Evolutionary conservation across 2,888 invertebrate species (phyloP), one percentile per base, ranked within the genome.

Genomic region (Diadromus collaris): DNA sequence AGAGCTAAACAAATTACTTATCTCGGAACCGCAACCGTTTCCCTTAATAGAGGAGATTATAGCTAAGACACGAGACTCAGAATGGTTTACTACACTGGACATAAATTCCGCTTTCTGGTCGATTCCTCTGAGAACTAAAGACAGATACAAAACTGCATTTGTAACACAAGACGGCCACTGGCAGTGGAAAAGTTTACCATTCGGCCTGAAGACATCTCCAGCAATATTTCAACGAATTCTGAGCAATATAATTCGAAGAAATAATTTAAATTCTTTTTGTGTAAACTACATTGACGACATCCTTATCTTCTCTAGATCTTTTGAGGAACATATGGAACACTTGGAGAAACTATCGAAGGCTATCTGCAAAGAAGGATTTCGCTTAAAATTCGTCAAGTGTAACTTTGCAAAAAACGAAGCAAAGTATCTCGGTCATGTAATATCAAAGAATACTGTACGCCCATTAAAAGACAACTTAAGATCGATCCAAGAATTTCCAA

Each of bases 31-130:
- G 0, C 78, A 83, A 78, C 83, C 81, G 5, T 80, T 83, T 60
- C 81, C 81, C n/a, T 29, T 68, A 60, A 82, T 82, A 41, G 76
- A 81, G 60, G 83, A 81, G 34, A 44, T 82, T 41, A 77, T 82
- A 71, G 69, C 69, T 21, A 82, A 83, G 51, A 78, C 80, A 38
- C 56, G 78, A 63, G 54, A 80, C 34, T 63, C 69, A 16, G 60
- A 74, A 67, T 82, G 61, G 68, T 82, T 82, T 21, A 64, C 80
- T 19, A 76, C 67, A 61, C 58, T 74, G 44, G 81, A 82, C 58
- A 78, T 80, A 74, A 81, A 79, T 67, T 79, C 75, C 51, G 81
- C 81, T 0, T 82, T 77, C 63, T 81, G 80, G 78, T 56, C 80
- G 63, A 79, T 81, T 24, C 77, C 78, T 32, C 48, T 82, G 51